Percentiles rank a stretch among this genome's conserved stretches.
Evolutionary conservation across 2,113 vertebrate genomes (phyloP).

Genomic region (Condylura cristata): DNA sequence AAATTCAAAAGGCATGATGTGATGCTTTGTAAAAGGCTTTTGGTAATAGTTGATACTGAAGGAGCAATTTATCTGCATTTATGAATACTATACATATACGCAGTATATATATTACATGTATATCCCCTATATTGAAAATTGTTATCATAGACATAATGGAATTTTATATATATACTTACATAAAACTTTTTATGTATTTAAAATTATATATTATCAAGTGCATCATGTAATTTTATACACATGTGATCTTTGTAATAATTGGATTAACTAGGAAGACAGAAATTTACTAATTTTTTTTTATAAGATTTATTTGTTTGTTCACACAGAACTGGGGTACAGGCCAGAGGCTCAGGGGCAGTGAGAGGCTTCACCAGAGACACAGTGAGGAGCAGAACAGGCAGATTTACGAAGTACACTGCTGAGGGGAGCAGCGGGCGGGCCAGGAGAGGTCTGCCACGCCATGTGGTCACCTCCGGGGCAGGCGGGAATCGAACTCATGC

Average conservation of each 20-base stretch:
- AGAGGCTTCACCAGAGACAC: too few species aligned
- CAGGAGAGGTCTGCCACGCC: too few species aligned
- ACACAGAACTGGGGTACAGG: too few species aligned
- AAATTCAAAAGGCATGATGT: neutral
- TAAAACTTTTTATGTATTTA: too few species aligned
- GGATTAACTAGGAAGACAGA: constrained; percentile 60
- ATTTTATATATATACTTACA: constrained; percentile 1
- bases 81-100: neutral
- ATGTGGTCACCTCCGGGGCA: too few species aligned
- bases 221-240: neutral
- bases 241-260: constrained; percentile 18
- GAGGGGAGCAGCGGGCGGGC: too few species aligned
- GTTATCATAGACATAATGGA: too few species aligned
- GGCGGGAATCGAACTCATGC: too few species aligned
- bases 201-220: neutral
- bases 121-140: neutral
- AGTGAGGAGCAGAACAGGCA: too few species aligned
- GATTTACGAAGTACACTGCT: too few species aligned
- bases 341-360: too few species aligned
- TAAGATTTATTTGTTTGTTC: too few species aligned
- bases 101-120: neutral
- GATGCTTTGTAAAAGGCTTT: neutral
- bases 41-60: neutral
- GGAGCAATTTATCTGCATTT: neutral
- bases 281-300: constrained; percentile 73